Conservation (phyloP, 2,113 vertebrate genomes). For the Terrapene triunguis region DNA sequence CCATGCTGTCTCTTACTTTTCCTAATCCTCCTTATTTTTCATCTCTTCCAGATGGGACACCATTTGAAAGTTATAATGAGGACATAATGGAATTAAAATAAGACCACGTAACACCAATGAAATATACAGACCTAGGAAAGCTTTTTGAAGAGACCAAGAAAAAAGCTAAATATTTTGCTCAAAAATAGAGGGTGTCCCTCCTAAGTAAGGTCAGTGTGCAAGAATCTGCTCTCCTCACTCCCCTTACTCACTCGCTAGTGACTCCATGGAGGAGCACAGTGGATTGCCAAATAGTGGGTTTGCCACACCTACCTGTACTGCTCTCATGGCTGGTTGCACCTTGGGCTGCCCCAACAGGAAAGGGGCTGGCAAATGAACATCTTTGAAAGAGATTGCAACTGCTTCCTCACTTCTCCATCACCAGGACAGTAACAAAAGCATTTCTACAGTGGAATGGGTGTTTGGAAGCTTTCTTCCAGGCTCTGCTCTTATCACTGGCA, state of each 20-base stretch:
- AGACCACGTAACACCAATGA: background rate
- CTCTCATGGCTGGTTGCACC: conserved; percentile 17
- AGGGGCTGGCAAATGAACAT: conserved; percentile 40
- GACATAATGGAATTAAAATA: background rate
- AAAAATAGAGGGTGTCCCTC: background rate
- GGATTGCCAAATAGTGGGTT: conserved; percentile 15
- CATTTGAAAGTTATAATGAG: background rate
- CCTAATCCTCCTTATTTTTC: background rate
- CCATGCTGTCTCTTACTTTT: background rate
- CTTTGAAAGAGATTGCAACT: conserved; percentile 46
- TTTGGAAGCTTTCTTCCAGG: conserved; percentile 62
- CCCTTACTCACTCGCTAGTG: background rate
- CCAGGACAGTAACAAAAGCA: conserved; percentile 57
- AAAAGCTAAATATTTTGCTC: background rate
- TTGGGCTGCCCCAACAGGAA: conserved; percentile 28
- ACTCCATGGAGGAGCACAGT: background rate
- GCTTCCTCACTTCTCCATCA: conserved; percentile 45
- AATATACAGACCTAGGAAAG: background rate
- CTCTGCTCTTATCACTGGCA: conserved; percentile 47
- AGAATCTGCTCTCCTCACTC: background rate
- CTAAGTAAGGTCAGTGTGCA: background rate
- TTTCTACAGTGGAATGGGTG: conserved; percentile 49
- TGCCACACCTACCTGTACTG: background rate
- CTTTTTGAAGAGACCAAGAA: background rate
- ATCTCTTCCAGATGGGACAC: background rate